phyloP scores from a whole-genome alignment of 1,140 invertebrate species.

The Drosophila ambigua region DNA sequence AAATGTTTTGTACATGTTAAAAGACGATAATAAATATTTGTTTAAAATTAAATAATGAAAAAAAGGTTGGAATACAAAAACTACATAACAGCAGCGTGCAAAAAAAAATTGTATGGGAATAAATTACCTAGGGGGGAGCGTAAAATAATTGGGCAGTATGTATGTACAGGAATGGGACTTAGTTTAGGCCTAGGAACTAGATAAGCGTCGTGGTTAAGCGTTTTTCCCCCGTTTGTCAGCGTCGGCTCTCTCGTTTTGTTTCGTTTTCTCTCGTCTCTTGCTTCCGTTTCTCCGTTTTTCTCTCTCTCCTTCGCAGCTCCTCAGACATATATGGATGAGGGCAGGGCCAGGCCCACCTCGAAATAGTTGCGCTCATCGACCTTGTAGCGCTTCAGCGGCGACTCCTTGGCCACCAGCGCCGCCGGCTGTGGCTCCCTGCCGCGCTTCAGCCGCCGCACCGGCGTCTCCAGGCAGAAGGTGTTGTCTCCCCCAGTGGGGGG shows the following conservation, averaged over 20 bases:
- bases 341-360: constrained; percentile 76
- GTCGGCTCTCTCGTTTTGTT: constrained; percentile 27
- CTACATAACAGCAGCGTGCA: constrained; percentile 76
- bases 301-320: background rate
- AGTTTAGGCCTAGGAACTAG: constrained; percentile 68
- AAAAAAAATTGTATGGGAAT: constrained; percentile 48
- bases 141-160: constrained; percentile 15
- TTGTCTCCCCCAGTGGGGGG: constrained; percentile 27
- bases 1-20: constrained; percentile 1
- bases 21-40: constrained; percentile 29
- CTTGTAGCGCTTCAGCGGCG: constrained; percentile 71
- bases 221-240: constrained; percentile 83
- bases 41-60: constrained; percentile 69
- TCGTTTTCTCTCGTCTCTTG: constrained; percentile 1
- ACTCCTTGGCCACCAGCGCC: constrained; percentile 33
- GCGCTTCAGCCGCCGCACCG: constrained; percentile 47
- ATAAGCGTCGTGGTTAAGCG: constrained; percentile 81
- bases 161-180: constrained; percentile 35
- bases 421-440: constrained; percentile 19
- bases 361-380: constrained; percentile 74
- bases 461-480: constrained; percentile 69
- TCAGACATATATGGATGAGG: constrained; percentile 76
- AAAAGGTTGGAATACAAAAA: constrained; percentile 63
- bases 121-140: constrained; percentile 26
- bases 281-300: background rate